Conservation (phyloP, 2,797 vertebrate species). For the Alca torda region DNA sequence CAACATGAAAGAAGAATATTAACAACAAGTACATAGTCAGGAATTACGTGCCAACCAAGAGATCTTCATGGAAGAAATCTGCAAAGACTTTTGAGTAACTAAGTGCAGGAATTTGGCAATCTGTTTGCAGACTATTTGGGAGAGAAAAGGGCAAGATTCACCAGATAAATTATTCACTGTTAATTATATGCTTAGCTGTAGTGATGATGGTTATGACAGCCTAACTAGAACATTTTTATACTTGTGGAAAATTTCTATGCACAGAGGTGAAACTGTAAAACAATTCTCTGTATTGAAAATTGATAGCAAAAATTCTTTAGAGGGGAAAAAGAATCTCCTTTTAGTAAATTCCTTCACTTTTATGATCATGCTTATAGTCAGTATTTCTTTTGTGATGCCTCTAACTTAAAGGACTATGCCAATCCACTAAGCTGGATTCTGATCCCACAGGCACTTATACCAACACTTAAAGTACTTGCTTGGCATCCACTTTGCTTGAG, state of each 20-base stretch:
- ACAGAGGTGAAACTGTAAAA: conserved; percentile 61
- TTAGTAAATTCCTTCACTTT: not conserved
- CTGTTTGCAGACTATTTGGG: conserved; percentile 71
- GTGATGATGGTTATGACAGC: conserved; percentile 68
- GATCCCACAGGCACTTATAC: not conserved
- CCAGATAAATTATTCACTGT: conserved; percentile 72
- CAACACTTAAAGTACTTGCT: conserved; percentile 17
- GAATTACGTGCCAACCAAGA: conserved; percentile 43
- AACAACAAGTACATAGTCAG: conserved; percentile 35
- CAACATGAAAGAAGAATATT: conserved; percentile 63
- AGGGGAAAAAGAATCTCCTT: not conserved
- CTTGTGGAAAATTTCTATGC: conserved; percentile 5
- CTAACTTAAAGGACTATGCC: not conserved
- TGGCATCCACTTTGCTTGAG: not conserved
- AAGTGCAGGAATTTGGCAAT: conserved; percentile 69
- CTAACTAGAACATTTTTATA: conserved; percentile 57
- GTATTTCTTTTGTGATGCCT: not conserved
- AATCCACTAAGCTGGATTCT: not conserved
- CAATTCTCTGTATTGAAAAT: conserved; percentile 44
- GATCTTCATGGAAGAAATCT: conserved; percentile 51
- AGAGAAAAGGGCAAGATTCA: conserved; percentile 69
- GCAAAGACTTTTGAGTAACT: conserved; percentile 62
- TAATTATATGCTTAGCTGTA: conserved; percentile 70
- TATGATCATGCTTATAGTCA: not conserved
- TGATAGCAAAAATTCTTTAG: not conserved